Evolutionary conservation across 2,888 invertebrate genomes (phyloP).

Genomic region (Drosophila nr. medialis): DNA sequence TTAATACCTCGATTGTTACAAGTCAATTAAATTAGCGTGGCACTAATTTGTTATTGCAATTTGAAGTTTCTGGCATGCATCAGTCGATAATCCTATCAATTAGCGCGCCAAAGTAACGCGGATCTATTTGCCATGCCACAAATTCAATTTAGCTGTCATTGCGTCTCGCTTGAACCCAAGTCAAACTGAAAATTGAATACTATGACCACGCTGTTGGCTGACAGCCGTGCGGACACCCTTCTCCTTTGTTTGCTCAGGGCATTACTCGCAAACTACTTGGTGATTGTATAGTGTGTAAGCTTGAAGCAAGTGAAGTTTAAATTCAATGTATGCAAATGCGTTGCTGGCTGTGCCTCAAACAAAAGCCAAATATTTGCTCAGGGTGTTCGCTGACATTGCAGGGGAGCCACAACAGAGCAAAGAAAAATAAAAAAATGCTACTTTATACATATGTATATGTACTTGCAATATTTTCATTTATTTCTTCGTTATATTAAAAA

Average conservation of each 20-base stretch:
- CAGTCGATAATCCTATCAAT: constrained; percentile 66
- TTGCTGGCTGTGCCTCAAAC: constrained; percentile 39
- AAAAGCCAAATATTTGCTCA: constrained; percentile 47
- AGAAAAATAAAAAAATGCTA: neutral
- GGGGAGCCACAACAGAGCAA: neutral
- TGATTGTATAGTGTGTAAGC: constrained; percentile 43
- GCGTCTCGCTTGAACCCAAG: constrained; percentile 55
- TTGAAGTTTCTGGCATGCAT: constrained; percentile 20
- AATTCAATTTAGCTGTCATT: constrained; percentile 68
- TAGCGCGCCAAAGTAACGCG: constrained; percentile 54
- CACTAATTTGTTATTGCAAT: constrained; percentile 19
- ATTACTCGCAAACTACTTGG: constrained; percentile 24
- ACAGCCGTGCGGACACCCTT: neutral
- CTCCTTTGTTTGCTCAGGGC: constrained; percentile 36
- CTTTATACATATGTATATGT: neutral
- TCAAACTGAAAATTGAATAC: constrained; percentile 67
- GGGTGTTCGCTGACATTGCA: constrained; percentile 19
- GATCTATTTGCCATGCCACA: constrained; percentile 59
- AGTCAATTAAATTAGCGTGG: constrained; percentile 15
- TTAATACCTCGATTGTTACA: neutral
- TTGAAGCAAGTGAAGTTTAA: constrained; percentile 71
- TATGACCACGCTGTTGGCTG: constrained; percentile 37
- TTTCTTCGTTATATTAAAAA: neutral
- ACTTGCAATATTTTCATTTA: neutral
- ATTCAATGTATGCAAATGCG: constrained; percentile 68